Evolutionary conservation across 1,140 invertebrate genomes (phyloP), one percentile per base, ranked within the genome.

Genomic region (Cyclina sinensis): DNA sequence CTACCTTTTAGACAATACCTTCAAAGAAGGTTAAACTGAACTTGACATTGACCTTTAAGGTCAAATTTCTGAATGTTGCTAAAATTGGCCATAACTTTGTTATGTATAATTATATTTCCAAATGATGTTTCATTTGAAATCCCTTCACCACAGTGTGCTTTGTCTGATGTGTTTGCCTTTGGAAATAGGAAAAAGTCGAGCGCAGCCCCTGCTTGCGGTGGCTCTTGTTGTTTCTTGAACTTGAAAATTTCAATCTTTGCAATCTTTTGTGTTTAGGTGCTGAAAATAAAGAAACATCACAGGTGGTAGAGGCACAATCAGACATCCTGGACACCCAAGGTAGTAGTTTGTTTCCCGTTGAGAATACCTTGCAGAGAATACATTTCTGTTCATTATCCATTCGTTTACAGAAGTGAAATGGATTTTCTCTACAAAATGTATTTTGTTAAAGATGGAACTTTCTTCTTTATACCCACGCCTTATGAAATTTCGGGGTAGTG

Each of bases 201-300:
- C n/a, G n/a, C n/a, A n/a, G n/a, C n/a, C n/a, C n/a, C n/a, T n/a
- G n/a, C n/a, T n/a, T n/a, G n/a, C n/a, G n/a, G n/a, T n/a, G n/a
- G n/a, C n/a, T n/a, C n/a, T 65, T 65, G 9, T 11, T 65, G 59
- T 65, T 65, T 65, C 59, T 65, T 65, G 59, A 65, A 11, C 59
- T 65, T 65, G n/a, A 65, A 65, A 65, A 65, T 65, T 65, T 65
- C 59, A 65, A 65, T 65, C 59, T 65, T 65, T 65, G 59, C 59
- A 65, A 65, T 65, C n/a, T n/a, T 65, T 65, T 65, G 59, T 65
- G n/a, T n/a, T 65, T 65, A 65, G 59, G n/a, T 65, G n/a, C 59
- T 65, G 59, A 65, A 65, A 65, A 65, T 65, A 32, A 65, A 65
- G 59, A 65, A 65, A 65, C 59, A 65, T 65, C 59, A 65, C 59